Base-by-base conservation (phyloP, 2,113 vertebrate species). In the Perca flavescens region DNA sequence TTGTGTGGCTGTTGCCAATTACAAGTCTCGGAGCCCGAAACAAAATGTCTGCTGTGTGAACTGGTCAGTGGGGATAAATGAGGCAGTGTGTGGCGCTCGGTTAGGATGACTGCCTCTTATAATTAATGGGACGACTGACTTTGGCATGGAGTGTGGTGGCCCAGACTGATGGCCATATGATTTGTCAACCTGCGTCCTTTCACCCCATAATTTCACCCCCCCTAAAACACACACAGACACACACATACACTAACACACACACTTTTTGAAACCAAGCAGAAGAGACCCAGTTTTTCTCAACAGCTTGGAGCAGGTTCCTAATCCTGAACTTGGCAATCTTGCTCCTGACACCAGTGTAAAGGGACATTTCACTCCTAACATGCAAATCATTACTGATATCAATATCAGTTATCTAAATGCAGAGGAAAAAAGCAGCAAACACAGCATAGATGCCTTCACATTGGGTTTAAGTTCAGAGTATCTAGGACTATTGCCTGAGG, bases 41-140 rank as follows among this genome's bases (percentile, higher is more conserved):
- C 91, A 94, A 92, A 87, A 91, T 92, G 85, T 85, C 79, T 83
- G 86, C 91, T 94, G 91, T 94, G 92, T 53, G 84, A 83, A 63
- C 70, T 13, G 79, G 75, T 74, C 86, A 79, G 84, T 0, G 21
- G 54, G 83, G 67, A 94, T 90, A 86, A 95, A 93, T 75, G 90
- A 79, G 75, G 79, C 89, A 93, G 92, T 94, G 94, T 95, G 73
- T 21, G 22, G 28, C 14, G 6, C 76, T 62, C 40, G 14, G 77
- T 67, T 2, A 63, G 74, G 77, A 84, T 63, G 66, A 85, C 85
- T 91, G 92, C 86, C 90, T 85, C 77, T 82, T 74, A 74, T 83
- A 89, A 94, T 91, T 94, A 93, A 93, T 92, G 92, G 91, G 83
- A 91, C 62, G 83, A 85, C 84, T 83, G 70, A 92, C 80, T 86